Conservation (phyloP, 2,888 invertebrate genomes). For the Microdon myrmicae region DNA sequence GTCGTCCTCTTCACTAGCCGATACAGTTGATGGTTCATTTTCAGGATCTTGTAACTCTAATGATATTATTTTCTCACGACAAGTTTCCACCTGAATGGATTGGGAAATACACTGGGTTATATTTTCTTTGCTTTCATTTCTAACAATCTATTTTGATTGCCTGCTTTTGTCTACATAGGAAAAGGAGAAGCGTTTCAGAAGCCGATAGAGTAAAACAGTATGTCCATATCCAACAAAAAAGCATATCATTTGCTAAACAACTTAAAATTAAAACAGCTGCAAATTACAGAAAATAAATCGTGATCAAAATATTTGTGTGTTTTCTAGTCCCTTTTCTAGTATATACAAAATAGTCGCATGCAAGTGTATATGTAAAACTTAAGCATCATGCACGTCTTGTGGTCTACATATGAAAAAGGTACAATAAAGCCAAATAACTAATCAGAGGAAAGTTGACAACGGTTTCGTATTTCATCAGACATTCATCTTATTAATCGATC, state of each 20-base stretch:
- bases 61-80: conserved; percentile 90
- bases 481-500: too few species aligned
- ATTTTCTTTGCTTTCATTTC: not conserved
- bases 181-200: conserved; percentile 29
- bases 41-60: conserved; percentile 78
- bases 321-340: conserved; percentile 6
- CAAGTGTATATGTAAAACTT: too few species aligned
- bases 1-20: conserved; percentile 67
- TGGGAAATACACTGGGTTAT: conserved; percentile 54
- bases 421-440: too few species aligned
- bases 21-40: conserved; percentile 54
- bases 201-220: conserved; percentile 16
- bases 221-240: conserved; percentile 24
- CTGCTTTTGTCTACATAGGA: too few species aligned
- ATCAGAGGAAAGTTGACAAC: too few species aligned
- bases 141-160: conserved; percentile 4
- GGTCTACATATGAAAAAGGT: too few species aligned
- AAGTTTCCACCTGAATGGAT: conserved; percentile 80
- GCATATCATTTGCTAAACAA: too few species aligned
- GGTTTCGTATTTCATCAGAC: too few species aligned
- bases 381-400: too few species aligned
- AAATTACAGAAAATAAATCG: conserved; percentile 1
- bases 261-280: not conserved
- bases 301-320: conserved; percentile 9
- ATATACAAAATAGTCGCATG: too few species aligned